Base-by-base conservation (phyloP, 2,113 vertebrate genomes). In the Nipponia nippon region DNA sequence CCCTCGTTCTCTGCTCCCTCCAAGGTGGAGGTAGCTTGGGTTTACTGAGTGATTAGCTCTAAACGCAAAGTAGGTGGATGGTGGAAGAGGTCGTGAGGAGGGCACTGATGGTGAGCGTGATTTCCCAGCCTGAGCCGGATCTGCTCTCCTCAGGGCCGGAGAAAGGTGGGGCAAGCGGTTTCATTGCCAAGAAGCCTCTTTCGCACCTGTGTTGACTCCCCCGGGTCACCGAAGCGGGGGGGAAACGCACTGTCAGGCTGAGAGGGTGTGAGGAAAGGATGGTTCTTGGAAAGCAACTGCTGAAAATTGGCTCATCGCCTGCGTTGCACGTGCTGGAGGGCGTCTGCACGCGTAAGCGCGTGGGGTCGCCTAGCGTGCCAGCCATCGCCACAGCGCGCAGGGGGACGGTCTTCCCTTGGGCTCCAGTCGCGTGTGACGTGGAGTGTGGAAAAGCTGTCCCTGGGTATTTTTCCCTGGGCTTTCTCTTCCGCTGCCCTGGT, bases 161-260 rank as follows among this genome's bases (percentile, higher is more conserved):
- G 53, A 40, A 79, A 58, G 53, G 25, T 27, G 32, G 23, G 49
- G 21, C 25, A 29, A 8, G 32, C 18, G 13, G 7, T 80, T 67
- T 23, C 14, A 4, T 36, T 76, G 36, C 71, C 34, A 9, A 66
- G 42, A 79, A 59, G 36, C 34, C 19, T 52, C 44, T 65, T 70
- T 49, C 19, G 2, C 2, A 1, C 13, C 27, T 49, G 8, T 47
- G 18, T 34, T 25, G 56, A 19, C 34, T 59, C 8, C 50, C 32
- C 30, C 3, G 7, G 6, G n/a, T 44, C 5, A 1, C 58, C 83
- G 42, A 32, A 70, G 21, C 7, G 10, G 10, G 3, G 26, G 30
- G 18, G 38, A 49, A 58, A 36, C 0, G 0, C 9, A 4, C n/a
- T 44, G 49, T 59, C 34, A 69, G 46, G 36, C 30, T 0, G 0